Conservation (phyloP, 2,113 vertebrate genomes). For the Psettodes erumei region DNA sequence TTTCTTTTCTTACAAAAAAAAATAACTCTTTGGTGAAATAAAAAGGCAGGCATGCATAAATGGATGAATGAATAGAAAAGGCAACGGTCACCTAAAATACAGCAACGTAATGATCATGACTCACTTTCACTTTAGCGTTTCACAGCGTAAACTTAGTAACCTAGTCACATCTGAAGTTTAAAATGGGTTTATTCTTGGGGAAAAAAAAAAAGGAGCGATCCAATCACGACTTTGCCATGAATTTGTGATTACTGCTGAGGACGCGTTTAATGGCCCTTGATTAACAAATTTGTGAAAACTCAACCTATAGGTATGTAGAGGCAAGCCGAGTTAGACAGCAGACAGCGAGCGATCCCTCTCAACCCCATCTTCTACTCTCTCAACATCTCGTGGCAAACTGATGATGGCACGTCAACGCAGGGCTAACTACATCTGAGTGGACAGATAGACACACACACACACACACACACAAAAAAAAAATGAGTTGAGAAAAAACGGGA, state of each 20-base stretch:
- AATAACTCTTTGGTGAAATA: conserved; percentile 70
- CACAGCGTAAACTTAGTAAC: conserved; percentile 42
- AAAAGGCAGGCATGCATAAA: conserved; percentile 55
- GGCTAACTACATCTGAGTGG: conserved; percentile 17
- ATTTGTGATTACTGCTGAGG: conserved; percentile 7
- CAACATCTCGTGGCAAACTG: conserved; percentile 30
- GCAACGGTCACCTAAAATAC: conserved; percentile 35
- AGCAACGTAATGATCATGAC: conserved; percentile 23
- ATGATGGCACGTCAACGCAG: conserved; percentile 49
- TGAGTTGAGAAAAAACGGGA: conserved; percentile 9
- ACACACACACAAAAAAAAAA: no score
- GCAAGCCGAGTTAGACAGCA: conserved; percentile 16
- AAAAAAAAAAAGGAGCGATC: background rate
- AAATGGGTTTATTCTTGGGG: background rate
- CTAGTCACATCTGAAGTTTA: background rate
- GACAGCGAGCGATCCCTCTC: conserved; percentile 11
- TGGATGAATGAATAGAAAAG: conserved; percentile 32
- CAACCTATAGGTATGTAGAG: conserved; percentile 30
- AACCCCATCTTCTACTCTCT: background rate
- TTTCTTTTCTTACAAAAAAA: background rate
- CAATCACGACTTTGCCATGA: background rate
- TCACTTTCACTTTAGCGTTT: conserved; percentile 22
- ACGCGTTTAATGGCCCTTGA: conserved; percentile 9
- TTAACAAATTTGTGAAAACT: conserved; percentile 31
- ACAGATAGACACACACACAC: conserved; percentile 29